Evolutionary conservation across 92 coral and sea anemone species (phyloP), one percentile per base, ranked within the genome.

Genomic region (Heliopora coerulea): DNA sequence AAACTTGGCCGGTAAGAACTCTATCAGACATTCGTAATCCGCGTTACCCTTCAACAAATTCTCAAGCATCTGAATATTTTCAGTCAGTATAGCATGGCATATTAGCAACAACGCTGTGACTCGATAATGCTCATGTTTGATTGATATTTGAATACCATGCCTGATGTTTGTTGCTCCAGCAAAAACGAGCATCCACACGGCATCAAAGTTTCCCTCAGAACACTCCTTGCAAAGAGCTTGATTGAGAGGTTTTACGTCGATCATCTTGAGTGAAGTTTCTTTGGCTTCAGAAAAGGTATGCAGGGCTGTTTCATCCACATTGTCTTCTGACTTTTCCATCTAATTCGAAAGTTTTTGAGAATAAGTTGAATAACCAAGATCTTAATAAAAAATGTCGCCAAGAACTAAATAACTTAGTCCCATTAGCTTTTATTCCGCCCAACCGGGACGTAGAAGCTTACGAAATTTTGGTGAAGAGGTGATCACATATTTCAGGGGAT

Each of bases 201-300:
- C 96, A 33, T 86, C 72, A 25, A 92, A 83, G 50, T 89, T 86
- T 10, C 93, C 97, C 32, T 67, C 83, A 21, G 79, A 50, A 23
- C 89, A 87, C 2, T 91, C 97, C 19, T 66, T 91, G 23, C 77
- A 61, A 37, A 92, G 74, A 0, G 96, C 93, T n/a, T 92, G 96
- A 58, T 81, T 86, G 48, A 89, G 79, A 70, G 96, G 87, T 0
- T 86, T 72, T 18, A 83, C 75, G 4, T 82, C 54, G 24, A 89
- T 64, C 46, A 85, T 88, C 2, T 73, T 70, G 15, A 46, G 56
- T 26, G 59, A 60, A 31, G 90, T 68, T 42, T 76, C 85, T 28
- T 76, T 54, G 34, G 87, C 61, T n/a, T 79, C 74, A 35, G 83
- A n/a, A n/a, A n/a, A n/a, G n/a, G n/a, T n/a, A n/a, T n/a, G n/a